Evolutionary conservation across 2,888 invertebrate genomes (phyloP).

Genomic region (Tillus elongatus): DNA sequence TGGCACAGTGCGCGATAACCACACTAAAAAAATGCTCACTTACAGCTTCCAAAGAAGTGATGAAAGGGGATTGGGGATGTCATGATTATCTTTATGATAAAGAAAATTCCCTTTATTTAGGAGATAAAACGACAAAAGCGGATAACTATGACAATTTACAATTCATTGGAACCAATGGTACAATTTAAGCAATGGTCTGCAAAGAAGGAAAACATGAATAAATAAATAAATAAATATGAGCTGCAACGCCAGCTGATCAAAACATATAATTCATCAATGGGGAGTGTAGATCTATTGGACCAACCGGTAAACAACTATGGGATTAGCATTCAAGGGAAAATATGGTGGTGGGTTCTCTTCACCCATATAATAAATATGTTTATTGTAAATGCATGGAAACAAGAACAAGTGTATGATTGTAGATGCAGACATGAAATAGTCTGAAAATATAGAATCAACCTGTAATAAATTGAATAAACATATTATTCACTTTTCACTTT

Average conservation of each 20-base stretch:
- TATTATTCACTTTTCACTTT: no score
- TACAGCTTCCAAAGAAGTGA: conserved; percentile 1
- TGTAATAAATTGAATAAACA: no score
- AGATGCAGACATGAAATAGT: no score
- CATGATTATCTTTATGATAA: conserved; percentile 8
- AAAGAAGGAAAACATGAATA: conserved; percentile 9
- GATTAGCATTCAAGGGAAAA: no score
- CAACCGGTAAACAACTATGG: no score
- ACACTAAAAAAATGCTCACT: conserved; percentile 5
- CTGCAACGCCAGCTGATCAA: no score
- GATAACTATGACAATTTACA: conserved; percentile 5
- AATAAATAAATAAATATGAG: conserved; percentile 3
- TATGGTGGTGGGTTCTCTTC: conserved; percentile 16
- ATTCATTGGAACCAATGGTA: conserved; percentile 4
- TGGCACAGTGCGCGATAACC: conserved; percentile 2
- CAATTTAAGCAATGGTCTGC: conserved; percentile 5
- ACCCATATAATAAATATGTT: conserved; percentile 6
- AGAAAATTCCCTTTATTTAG: background rate
- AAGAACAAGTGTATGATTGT: no score
- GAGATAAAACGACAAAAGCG: conserved; percentile 7
- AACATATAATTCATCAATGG: no score
- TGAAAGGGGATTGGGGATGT: conserved; percentile 6
- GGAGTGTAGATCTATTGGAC: conserved; percentile 17
- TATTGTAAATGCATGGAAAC: conserved; percentile 12
- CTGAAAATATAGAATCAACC: no score